Evolutionary conservation across 2,888 invertebrate species (phyloP).

Genomic region (Axea sp.): DNA sequence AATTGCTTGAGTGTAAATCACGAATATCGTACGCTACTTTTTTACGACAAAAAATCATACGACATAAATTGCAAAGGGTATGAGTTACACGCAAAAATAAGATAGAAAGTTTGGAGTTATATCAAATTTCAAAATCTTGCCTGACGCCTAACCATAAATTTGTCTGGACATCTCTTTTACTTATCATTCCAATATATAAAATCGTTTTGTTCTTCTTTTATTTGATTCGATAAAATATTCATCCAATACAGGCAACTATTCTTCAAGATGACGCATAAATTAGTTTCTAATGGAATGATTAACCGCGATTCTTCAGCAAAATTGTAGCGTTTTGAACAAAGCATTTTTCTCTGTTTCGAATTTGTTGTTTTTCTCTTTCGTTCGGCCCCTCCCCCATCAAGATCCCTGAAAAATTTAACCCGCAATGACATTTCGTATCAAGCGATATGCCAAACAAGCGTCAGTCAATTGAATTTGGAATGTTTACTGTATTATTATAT

Average conservation of each 20-base stretch:
- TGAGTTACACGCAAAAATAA: slow-evolving; percentile 36
- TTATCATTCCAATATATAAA: too few species aligned
- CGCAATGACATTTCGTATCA: slow-evolving; percentile 4
- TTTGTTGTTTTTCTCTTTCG: too few species aligned
- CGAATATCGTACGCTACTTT: not conserved
- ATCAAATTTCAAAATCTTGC: slow-evolving; percentile 54
- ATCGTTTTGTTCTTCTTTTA: too few species aligned
- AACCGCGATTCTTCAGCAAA: too few species aligned
- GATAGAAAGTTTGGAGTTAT: slow-evolving; percentile 30
- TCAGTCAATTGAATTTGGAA: slow-evolving; percentile 29
- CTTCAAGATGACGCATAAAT: too few species aligned
- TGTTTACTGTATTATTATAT: slow-evolving; percentile 32
- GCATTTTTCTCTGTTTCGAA: too few species aligned
- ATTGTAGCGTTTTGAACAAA: too few species aligned
- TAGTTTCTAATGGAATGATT: too few species aligned
- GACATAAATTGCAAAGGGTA: slow-evolving; percentile 32
- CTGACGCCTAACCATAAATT: too few species aligned
- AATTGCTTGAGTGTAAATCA: too few species aligned
- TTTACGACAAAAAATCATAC: not conserved
- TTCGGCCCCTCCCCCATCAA: slow-evolving; percentile 19
- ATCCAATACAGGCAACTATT: too few species aligned
- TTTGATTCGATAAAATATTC: too few species aligned
- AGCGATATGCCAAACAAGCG: slow-evolving; percentile 15
- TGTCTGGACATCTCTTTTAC: slow-evolving; percentile 12
- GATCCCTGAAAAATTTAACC: slow-evolving; percentile 4